These are phyloP conservation scores for Pseudochaenichthys georgianus DNA, from an alignment of 2,797 vertebrate genomes.

Conservation along the genomic window DNA sequence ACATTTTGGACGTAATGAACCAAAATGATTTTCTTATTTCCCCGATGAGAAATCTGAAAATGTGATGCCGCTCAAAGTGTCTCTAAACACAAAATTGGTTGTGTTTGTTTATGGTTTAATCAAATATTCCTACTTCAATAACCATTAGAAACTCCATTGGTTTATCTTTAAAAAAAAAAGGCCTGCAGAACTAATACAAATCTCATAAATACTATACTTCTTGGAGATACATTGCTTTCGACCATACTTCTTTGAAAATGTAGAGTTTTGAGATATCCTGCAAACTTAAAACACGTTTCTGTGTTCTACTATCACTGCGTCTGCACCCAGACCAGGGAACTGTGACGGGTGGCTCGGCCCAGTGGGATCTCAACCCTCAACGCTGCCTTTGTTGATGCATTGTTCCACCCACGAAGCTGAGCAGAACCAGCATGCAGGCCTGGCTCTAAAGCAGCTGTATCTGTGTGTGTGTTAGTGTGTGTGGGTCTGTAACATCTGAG, in stretches of 20 bases:
- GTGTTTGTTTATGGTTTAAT: neutral
- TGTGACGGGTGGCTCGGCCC: conserved; percentile 51
- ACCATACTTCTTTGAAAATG: too few relatives aligned
- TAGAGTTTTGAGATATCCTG: neutral
- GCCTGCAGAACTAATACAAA: too few relatives aligned
- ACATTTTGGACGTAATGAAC: neutral
- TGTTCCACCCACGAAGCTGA: conserved; percentile 53
- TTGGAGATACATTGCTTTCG: too few relatives aligned
- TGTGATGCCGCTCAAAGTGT: neutral
- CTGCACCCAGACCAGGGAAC: conserved; percentile 53
- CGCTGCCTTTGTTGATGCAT: conserved; percentile 54
- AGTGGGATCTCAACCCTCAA: conserved; percentile 67
- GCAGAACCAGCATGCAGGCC: conserved; percentile 49
- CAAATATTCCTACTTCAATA: neutral
- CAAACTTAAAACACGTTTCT: too few relatives aligned
- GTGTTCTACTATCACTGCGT: conserved; percentile 21
- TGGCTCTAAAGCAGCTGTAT: conserved; percentile 50
- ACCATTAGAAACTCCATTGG: neutral
- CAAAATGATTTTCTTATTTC: too few relatives aligned
- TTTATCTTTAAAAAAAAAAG: neutral
- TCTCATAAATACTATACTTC: too few relatives aligned
- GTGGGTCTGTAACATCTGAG: conserved; percentile 58
- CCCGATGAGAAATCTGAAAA: too few relatives aligned
- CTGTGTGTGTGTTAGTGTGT: neutral
- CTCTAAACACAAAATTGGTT: neutral